Percentiles rank a stretch among this genome's conserved stretches.
phyloP scores from a whole-genome alignment of 1,140 invertebrate genomes.

The Nautilus pompilius region DNA sequence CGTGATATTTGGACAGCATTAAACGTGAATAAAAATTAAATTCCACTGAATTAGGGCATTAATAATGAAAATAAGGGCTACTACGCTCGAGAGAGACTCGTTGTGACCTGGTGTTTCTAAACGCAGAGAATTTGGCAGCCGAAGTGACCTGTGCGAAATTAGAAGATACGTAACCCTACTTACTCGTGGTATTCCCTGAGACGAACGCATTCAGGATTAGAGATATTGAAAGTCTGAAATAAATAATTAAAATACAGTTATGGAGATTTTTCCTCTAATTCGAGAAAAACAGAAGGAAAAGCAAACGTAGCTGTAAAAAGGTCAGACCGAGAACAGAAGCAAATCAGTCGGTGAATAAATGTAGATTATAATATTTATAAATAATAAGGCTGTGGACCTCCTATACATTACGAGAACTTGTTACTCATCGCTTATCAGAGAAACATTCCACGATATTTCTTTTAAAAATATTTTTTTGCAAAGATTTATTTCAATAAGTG shows the following conservation, averaged over 20 bases:
- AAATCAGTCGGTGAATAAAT: no score
- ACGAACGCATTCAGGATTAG: conserved; percentile 46
- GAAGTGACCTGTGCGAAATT: not conserved
- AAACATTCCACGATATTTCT: not conserved
- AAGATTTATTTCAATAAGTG: no score
- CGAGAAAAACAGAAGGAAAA: not conserved
- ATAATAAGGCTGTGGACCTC: not conserved
- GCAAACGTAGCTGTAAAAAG: no score
- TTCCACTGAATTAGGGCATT: not conserved
- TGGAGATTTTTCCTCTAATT: not conserved
- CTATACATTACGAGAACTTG: not conserved
- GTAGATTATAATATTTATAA: no score
- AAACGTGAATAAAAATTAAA: no score
- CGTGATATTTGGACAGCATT: no score
- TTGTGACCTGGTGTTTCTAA: not conserved
- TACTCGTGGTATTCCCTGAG: conserved; percentile 34
- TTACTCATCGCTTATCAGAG: not conserved
- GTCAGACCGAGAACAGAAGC: no score
- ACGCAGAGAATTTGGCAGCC: not conserved
- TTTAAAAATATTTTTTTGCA: no score
- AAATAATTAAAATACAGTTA: conserved; percentile 6
- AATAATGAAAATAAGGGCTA: not conserved
- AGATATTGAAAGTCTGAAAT: conserved; percentile 50
- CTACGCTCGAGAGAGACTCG: not conserved
- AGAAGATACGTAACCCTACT: not conserved